Base-by-base conservation (phyloP, 2,797 vertebrate species). In the Tokudaia muenninki region DNA sequence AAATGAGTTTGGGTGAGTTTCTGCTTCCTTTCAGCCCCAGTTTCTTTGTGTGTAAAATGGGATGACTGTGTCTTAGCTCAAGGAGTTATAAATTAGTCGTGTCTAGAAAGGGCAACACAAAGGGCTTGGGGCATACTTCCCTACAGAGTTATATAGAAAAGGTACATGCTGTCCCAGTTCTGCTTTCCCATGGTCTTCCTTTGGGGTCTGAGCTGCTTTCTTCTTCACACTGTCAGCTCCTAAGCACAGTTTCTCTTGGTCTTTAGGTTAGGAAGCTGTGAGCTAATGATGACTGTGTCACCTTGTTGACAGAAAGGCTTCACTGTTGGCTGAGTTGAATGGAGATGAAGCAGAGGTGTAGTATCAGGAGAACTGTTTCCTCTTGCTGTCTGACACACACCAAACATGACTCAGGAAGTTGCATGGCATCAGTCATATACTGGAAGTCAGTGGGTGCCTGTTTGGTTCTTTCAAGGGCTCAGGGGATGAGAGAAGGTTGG, bases 391-490 rank as follows among this genome's bases (percentile, higher is more conserved):
- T 34, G 2, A 8, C 29, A 37, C 11, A 37, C 5, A 67, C 31
- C 22, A 77, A 83, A 41, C 29, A 57, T 24, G 47, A 8, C 14
- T 79, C 29, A 52, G 79, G 24, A 82, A 74, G 80, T 67, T 14
- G 61, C 8, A 0, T 37, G 57, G 47, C 6, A 34, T 3, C 67
- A 77, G 12, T 61, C 0, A 3, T 1, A 0, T 6, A 24, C 22
- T 61, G 65, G 29, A 0, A 14, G 21, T 86, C 41, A 52, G 21
- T 50, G 3, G 31, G 22, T 78, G 11, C 44, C n/a, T 26, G 17
- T 55, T 19, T 57, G n/a, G 19, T 12, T 75, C 74, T 87, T 47
- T 37, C 59, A n/a, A 26, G 41, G 24, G 37, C 29, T 34, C 12
- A 83, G 41, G 41, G 34, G 1, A 3, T 29, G 12, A 44, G 29